Base-by-base conservation (phyloP, 2,113 vertebrate species). In the Rhabdomys dilectus region DNA sequence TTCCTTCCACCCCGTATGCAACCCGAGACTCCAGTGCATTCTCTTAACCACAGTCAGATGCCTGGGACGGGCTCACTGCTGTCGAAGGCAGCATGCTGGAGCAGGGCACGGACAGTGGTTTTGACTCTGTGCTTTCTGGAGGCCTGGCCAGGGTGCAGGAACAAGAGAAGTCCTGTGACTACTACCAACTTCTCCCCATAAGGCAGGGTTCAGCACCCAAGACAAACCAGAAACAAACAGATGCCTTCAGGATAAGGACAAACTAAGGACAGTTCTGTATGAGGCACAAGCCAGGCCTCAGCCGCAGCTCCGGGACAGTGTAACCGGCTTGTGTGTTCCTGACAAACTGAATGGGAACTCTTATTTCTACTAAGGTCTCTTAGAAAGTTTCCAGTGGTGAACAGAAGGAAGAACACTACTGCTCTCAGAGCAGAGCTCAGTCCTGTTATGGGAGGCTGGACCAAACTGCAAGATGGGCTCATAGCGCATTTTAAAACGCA, bases 381-480 rank as follows among this genome's bases (percentile, higher is more conserved):
- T 5, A 4, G 45, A 11, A 45, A 53, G 58, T 42, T 64, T 53
- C 70, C 5, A 75, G 80, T 19, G 58, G 11, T 24, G 10, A 39
- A 70, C 10, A 4, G 34, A 39, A 21, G 56, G 15, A 51, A 39
- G 34, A 24, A 24, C 10, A 45, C 12, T 8, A 13, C 0, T 34
- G 58, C 13, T 26, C 17, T 29, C 2, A 3, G 60, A 68, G 60
- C 68, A 34, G 82, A 1, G 45, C 70, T 48, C 39, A n/a, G 39
- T 29, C 81, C 16, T 19, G 1, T 36, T 39, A 5, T 7, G 31
- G 24, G 13, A 48, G 39, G 34, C 22, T 8, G 51, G 0, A 1
- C 11, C 11, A 62, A 45, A n/a, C 36, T 24, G 26, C 56, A 48
- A n/a, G 7, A 0, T 0, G 36, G 36, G 75, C 26, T 22, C 45